A percentile compares a stretch with the other conserved stretches of the same genome.
These are phyloP conservation scores for Congeria kusceri DNA, from an alignment of 2,888 invertebrate species.

Conservation along the genomic window DNA sequence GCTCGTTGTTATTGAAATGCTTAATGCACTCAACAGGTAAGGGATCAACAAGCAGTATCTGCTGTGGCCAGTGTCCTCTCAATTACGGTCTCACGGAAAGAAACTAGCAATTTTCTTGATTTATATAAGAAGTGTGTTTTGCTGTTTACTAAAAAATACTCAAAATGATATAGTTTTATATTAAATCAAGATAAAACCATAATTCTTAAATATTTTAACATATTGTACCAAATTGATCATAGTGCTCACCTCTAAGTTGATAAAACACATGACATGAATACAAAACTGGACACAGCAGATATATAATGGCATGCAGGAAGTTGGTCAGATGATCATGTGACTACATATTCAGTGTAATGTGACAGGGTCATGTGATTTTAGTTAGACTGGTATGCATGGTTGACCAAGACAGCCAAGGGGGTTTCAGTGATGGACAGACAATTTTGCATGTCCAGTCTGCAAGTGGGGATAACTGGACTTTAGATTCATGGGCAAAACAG, in stretches of 20 bases:
- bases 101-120: neutral
- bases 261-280: no score
- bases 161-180: no score
- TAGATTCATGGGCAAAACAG: neutral
- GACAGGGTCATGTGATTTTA: slow-evolving; percentile 48
- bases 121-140: no score
- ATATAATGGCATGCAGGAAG: slow-evolving; percentile 59
- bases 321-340: slow-evolving; percentile 30
- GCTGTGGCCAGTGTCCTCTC: slow-evolving; percentile 5
- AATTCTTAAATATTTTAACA: no score
- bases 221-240: no score
- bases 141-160: no score
- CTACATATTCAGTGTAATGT: slow-evolving; percentile 11
- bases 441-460: slow-evolving; percentile 58
- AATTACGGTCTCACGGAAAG: no score
- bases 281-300: slow-evolving; percentile 39
- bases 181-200: no score
- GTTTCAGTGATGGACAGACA: slow-evolving; percentile 16
- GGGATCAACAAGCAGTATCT: slow-evolving; percentile 61
- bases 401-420: slow-evolving; percentile 55
- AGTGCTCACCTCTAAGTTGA: no score
- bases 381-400: slow-evolving; percentile 65
- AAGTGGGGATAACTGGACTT: slow-evolving; percentile 56
- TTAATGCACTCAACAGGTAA: slow-evolving; percentile 99
- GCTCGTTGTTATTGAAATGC: slow-evolving; percentile 99